Evolutionary conservation across 2,888 invertebrate species (phyloP).

Genomic region (Polymixis lichenea): DNA sequence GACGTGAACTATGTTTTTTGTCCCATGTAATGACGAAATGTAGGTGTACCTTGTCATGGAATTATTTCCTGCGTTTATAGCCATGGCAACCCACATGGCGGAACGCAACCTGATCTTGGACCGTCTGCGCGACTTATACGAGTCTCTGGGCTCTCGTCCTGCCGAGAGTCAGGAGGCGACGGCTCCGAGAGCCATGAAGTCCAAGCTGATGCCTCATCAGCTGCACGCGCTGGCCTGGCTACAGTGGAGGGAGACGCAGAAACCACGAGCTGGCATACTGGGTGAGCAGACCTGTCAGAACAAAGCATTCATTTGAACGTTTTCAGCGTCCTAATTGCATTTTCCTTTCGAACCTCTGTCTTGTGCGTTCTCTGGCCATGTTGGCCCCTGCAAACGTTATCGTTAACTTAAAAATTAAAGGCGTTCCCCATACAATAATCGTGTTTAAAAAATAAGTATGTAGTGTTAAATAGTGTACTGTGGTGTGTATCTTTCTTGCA

Average conservation of each 20-base stretch:
- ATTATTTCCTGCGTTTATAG: constrained; percentile 72
- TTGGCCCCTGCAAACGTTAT: no score
- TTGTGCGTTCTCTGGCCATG: no score
- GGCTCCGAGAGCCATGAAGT: constrained; percentile 92
- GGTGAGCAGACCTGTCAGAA: constrained; percentile 84
- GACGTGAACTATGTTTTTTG: neutral
- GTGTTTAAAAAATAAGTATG: no score
- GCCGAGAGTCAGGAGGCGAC: constrained; percentile 89
- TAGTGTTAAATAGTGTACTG: no score
- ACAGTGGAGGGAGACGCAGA: constrained; percentile 96
- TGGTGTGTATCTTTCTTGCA: no score
- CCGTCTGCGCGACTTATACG: constrained; percentile 93
- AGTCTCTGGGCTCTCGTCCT: constrained; percentile 93
- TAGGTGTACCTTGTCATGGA: neutral
- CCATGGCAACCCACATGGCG: constrained; percentile 92
- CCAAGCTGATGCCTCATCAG: constrained; percentile 95
- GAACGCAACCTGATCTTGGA: constrained; percentile 93
- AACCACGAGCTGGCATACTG: constrained; percentile 96
- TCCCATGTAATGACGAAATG: neutral
- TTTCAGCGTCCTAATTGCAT: no score
- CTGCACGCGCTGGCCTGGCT: constrained; percentile 96
- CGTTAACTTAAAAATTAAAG: no score
- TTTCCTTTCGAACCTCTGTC: no score
- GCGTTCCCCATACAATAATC: no score
- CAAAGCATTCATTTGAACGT: neutral